Evolutionary conservation across 2,888 invertebrate species (phyloP), one percentile per base, ranked within the genome.

Genomic region (Ischnura elegans): DNA sequence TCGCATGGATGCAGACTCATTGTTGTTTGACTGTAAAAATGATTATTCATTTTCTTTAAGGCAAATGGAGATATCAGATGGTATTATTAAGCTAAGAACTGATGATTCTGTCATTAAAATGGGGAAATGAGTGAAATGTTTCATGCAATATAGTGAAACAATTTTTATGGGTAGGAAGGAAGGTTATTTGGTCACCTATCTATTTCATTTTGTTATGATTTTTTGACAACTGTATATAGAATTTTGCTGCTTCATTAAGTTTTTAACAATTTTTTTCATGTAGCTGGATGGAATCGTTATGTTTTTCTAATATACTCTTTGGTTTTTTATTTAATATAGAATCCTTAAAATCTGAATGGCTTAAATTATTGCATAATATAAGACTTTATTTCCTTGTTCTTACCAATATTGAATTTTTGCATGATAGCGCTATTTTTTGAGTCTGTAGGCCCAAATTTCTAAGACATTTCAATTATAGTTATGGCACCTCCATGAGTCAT

Each of bases 261-360:
- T 90, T 76, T 90, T 90, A 90, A 90, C 90, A 90, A 61, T 90
- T 90, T 90, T 87, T 90, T 90, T 90, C 90, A 90, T 90, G 90
- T 90, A 90, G 90, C 90, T 90, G 55, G 66, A 90, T 90, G 90
- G 90, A 90, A 90, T 90, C 90, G 90, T 90, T 90, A 90, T 90
- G 90, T 90, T 90, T 90, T 90, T 90, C 90, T 90, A 90, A 90
- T 90, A 90, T 90, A 90, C 90, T 90, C 90, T 66, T 90, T 45
- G 90, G 90, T 90, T 90, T 90, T 90, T 90, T 90, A 90, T 90
- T 90, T 90, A 90, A 90, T 90, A 90, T 90, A 90, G 90, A 90
- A 36, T 90, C 90, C 90, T 90, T 61, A 90, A 90, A 90, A 90
- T 90, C 90, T 90, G 61, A 25, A 90, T 61, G 55, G 90, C 66